phyloP scores from a whole-genome alignment of 2,888 invertebrate species.

The Bombylius major region DNA sequence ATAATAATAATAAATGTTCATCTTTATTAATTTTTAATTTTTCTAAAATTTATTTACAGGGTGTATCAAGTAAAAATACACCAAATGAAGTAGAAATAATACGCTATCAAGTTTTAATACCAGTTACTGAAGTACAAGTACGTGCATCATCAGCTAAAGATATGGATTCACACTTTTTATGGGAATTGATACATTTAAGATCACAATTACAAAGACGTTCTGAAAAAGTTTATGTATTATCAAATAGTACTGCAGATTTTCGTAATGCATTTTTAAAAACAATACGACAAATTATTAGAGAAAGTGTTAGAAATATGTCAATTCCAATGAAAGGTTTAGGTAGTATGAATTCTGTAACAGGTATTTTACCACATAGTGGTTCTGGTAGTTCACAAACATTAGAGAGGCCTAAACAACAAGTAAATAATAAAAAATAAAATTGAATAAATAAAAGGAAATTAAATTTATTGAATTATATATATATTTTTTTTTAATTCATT shows the following conservation, averaged over 20 bases:
- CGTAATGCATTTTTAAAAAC: constrained; percentile 95
- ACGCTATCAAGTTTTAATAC: constrained; percentile 90
- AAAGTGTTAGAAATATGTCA: constrained; percentile 94
- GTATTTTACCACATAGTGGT: constrained; percentile 34
- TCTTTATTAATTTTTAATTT: neutral
- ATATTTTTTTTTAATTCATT: neutral
- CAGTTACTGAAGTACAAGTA: constrained; percentile 95
- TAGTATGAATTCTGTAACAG: constrained; percentile 38
- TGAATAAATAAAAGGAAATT: neutral
- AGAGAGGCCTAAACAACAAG: constrained; percentile 52
- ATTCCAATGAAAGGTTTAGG: constrained; percentile 65
- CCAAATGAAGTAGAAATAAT: constrained; percentile 91
- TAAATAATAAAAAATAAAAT: constrained; percentile 18
- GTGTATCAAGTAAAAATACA: constrained; percentile 73
- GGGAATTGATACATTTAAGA: constrained; percentile 92
- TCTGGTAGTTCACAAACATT: constrained; percentile 45
- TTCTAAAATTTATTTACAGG: constrained; percentile 39
- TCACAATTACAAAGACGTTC: constrained; percentile 88
- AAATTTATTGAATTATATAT: neutral
- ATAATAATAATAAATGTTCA: neutral
- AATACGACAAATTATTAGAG: constrained; percentile 91
- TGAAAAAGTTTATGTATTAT: constrained; percentile 92
- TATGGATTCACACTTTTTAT: constrained; percentile 91
- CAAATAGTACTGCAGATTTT: constrained; percentile 92
- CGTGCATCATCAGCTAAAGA: constrained; percentile 88